These are phyloP conservation scores for Decapterus maruadsi DNA, from an alignment of 2,797 vertebrate species.

Conservation along the genomic window DNA sequence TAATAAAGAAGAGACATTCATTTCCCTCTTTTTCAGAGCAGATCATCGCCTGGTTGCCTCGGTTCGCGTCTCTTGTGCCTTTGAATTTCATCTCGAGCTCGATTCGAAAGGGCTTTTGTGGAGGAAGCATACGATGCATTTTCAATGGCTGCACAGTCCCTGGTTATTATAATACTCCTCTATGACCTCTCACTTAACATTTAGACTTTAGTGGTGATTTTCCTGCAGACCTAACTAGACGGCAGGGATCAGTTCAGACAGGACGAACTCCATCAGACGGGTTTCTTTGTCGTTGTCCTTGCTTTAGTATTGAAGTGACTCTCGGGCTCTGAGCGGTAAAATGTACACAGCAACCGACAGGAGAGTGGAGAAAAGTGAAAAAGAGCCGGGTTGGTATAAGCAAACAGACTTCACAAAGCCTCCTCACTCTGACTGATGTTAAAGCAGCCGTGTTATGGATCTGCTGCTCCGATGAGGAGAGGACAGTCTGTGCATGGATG, in stretches of 20 bases:
- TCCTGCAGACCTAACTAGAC: neutral
- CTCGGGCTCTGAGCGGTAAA: neutral
- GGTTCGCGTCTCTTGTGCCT: neutral
- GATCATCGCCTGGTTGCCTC: neutral
- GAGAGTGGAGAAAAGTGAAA: neutral
- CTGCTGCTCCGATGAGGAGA: neutral
- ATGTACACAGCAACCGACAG: neutral
- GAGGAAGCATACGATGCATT: neutral
- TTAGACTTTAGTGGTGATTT: neutral
- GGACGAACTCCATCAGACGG: neutral
- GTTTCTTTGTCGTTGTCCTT: neutral
- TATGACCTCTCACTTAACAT: neutral
- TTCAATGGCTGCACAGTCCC: no score
- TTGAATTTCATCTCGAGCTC: neutral
- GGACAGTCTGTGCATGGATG: conserved; percentile 2
- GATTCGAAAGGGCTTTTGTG: neutral
- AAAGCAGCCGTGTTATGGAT: neutral
- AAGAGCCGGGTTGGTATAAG: neutral
- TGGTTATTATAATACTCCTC: neutral
- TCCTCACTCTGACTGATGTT: neutral
- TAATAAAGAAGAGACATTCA: conserved; percentile 2
- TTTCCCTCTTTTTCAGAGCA: neutral
- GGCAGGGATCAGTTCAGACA: neutral
- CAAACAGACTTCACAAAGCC: neutral
- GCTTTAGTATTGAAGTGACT: neutral